Evolutionary conservation across 2,797 vertebrate species (phyloP).

Genomic region (Takifugu rubripes): DNA sequence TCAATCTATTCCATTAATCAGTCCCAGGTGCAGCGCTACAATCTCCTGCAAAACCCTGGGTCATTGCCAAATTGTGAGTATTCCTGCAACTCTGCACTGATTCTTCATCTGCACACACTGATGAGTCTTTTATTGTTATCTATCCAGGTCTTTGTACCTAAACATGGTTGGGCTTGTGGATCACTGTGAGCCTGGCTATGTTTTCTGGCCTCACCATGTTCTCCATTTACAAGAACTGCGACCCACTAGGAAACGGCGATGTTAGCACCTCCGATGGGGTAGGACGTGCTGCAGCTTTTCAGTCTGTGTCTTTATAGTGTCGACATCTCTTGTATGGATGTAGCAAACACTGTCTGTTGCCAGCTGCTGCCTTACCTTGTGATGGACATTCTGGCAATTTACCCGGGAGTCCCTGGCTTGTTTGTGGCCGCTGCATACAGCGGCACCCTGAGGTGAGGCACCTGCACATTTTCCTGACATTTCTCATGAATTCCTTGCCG

Average conservation of each 20-base stretch:
- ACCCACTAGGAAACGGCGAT: constrained; percentile 72
- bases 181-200: constrained; percentile 78
- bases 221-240: constrained; percentile 80
- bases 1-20: constrained; percentile 82
- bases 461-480: background rate
- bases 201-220: constrained; percentile 78
- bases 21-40: constrained; percentile 83
- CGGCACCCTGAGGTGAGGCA: constrained; percentile 78
- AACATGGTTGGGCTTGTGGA: constrained; percentile 78
- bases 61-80: constrained; percentile 80
- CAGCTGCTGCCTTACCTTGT: constrained; percentile 82
- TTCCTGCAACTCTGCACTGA: background rate
- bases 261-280: constrained; percentile 73
- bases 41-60: constrained; percentile 76
- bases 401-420: constrained; percentile 78
- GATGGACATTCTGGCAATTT: constrained; percentile 77
- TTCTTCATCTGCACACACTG: constrained; percentile 9
- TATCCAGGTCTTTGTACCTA: constrained; percentile 75
- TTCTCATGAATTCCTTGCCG: no score
- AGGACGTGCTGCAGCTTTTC: constrained; percentile 7
- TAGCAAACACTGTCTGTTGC: background rate
- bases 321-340: no score
- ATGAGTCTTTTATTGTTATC: constrained; percentile 1
- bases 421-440: constrained; percentile 84
- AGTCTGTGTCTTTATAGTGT: background rate